These are phyloP conservation scores for Cotesia chilonis DNA, from an alignment of 1,140 invertebrate genomes.

Conservation along the genomic window DNA sequence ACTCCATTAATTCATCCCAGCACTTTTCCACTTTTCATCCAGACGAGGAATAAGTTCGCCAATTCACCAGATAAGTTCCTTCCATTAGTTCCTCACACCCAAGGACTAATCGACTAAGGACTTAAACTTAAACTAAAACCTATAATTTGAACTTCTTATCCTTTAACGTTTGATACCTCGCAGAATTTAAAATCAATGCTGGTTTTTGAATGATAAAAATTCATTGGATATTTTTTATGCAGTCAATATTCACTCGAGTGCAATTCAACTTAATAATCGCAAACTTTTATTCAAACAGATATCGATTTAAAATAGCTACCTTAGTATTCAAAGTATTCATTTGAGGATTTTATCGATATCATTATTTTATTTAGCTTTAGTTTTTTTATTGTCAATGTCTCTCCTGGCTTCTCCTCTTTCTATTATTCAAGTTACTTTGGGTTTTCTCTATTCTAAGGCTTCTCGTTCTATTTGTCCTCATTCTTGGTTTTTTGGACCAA, in stretches of 20 bases:
- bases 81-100: no score
- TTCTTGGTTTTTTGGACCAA: not conserved
- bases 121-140: not conserved
- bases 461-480: constrained; percentile 2
- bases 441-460: no score
- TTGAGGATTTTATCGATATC: no score
- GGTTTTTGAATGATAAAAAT: not conserved
- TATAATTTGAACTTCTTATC: not conserved
- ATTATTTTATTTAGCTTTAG: no score
- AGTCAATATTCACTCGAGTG: constrained; percentile 19
- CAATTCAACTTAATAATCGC: constrained; percentile 11
- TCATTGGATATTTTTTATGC: constrained; percentile 11
- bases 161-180: not conserved
- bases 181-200: no score
- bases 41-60: not conserved
- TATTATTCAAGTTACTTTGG: constrained; percentile 7
- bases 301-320: constrained; percentile 13
- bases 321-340: constrained; percentile 18
- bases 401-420: not conserved
- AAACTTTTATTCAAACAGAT: constrained; percentile 6
- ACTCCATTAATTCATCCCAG: constrained; percentile 35
- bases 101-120: constrained; percentile 14
- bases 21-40: not conserved
- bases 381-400: not conserved
- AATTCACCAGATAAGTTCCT: not conserved